Base-by-base conservation (phyloP, 2,888 invertebrate genomes). In the Eupithecia centaureata region DNA sequence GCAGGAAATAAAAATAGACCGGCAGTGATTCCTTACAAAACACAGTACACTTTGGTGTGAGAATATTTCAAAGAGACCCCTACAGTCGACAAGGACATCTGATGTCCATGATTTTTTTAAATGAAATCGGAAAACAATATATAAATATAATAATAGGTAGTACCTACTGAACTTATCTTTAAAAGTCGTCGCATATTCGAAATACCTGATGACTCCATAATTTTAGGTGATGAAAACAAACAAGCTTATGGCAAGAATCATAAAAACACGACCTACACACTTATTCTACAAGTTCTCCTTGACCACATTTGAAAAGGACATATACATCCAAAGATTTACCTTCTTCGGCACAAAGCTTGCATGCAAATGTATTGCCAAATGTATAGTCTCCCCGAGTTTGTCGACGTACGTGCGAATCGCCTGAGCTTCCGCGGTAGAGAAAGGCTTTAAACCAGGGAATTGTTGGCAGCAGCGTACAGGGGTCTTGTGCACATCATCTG, bases 261-360 rank as follows among this genome's bases (percentile, higher is more conserved):
- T 22, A 64, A 28, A 27, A 52, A 27, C 27, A 52, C 52, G 2
- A 22, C 22, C 47, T 10, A 47, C 47, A 47, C 22, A 47, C 18
- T 10, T 47, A 47, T 52, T 7, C 15, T 27, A 52, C 52, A 52
- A 27, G 52, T 52, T 52, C 15, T 22, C 47, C 47, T 52, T 52
- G 25, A 30, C 7, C 54, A 30, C 15, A 30, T 1, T 28, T 28
- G 30, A 56, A 27, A 56, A 56, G 27, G 28, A 57, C 18, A 13
- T 13, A 27, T n/a, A 13, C 8, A 52, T 25, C 51, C 18, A 30
- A 18, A 30, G n/a, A 30, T 30, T 56, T 18, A 77, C 92, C 87
- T 91, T 93, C 78, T 87, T 92, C 13, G 82, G 79, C 35, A 82
- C 77, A 73, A 87, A 92, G 74, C 91, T 92, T 13, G 90, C 89